Conservation (phyloP, 2,888 invertebrate genomes). For the Lottia gigantea region DNA sequence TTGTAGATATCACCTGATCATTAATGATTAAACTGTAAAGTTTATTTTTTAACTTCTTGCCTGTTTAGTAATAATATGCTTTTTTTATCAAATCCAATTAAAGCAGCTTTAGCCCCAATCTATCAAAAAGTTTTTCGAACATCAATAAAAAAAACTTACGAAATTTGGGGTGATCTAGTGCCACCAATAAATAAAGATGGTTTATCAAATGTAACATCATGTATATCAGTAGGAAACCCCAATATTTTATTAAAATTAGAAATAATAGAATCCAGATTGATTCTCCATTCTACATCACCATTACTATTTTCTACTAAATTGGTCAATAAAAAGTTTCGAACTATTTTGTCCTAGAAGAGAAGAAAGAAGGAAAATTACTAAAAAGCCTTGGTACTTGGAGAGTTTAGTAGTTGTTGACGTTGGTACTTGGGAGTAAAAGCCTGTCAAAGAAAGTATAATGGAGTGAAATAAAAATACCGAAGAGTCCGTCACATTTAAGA, state of each 20-base stretch:
- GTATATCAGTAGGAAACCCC: slow-evolving; percentile 72
- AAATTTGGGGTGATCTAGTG: slow-evolving; percentile 82
- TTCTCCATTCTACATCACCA: slow-evolving; percentile 77
- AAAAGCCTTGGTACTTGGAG: too few species aligned
- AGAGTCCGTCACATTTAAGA: too few species aligned
- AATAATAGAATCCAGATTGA: slow-evolving; percentile 81
- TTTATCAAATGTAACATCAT: slow-evolving; percentile 72
- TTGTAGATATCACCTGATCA: too few species aligned
- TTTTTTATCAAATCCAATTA: background rate
- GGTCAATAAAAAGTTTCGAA: slow-evolving; percentile 83
- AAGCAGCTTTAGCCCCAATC: background rate
- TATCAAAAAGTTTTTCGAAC: background rate
- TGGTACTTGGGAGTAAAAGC: too few species aligned
- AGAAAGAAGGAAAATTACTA: background rate
- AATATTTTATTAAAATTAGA: slow-evolving; percentile 77
- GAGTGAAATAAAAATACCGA: too few species aligned
- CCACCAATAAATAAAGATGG: slow-evolving; percentile 89
- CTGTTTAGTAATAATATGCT: too few species aligned
- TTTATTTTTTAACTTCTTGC: too few species aligned
- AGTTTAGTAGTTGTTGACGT: too few species aligned
- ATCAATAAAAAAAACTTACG: slow-evolving; percentile 40
- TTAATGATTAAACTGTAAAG: too few species aligned
- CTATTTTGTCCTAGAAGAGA: slow-evolving; percentile 71
- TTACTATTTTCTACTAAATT: slow-evolving; percentile 81
- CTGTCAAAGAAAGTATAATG: too few species aligned